A percentile compares a stretch with the other conserved stretches of the same genome.
Conservation (phyloP, 2,113 vertebrate species). For the Thymallus thymallus region DNA sequence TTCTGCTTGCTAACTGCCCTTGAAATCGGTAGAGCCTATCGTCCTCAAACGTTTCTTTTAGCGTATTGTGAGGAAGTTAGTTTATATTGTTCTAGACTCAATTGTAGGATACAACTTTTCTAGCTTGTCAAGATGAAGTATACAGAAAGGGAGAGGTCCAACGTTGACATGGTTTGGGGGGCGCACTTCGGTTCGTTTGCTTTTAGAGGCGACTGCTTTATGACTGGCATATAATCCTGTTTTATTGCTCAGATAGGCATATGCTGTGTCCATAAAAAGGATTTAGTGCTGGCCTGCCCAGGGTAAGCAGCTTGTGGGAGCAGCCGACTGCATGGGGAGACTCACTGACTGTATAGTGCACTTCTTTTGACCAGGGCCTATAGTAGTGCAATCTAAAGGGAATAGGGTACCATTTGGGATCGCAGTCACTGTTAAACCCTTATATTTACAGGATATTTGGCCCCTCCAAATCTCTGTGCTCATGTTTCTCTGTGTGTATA, state of each 20-base stretch:
- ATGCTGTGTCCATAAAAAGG: conserved; percentile 41
- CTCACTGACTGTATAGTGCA: background rate
- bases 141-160: background rate
- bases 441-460: conserved; percentile 36
- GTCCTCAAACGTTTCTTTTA: background rate
- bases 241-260: conserved; percentile 40
- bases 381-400: too few species aligned
- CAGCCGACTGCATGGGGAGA: conserved; percentile 1
- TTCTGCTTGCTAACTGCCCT: background rate
- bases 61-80: background rate
- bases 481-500: background rate
- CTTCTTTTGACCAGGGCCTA: too few species aligned
- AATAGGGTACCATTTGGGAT: too few species aligned
- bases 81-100: background rate
- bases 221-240: conserved; percentile 41
- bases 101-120: conserved; percentile 18
- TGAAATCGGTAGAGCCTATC: background rate
- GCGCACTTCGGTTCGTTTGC: conserved; percentile 9
- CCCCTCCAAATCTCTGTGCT: conserved; percentile 32
- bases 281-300: conserved; percentile 35
- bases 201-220: conserved; percentile 24
- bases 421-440: background rate
- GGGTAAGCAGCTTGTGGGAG: conserved; percentile 32
- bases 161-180: conserved; percentile 5
- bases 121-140: background rate